Percentiles rank a stretch among this genome's conserved stretches.
phyloP scores from a whole-genome alignment of 1,140 invertebrate genomes.

The Pseudomyrmex dendroicus region DNA sequence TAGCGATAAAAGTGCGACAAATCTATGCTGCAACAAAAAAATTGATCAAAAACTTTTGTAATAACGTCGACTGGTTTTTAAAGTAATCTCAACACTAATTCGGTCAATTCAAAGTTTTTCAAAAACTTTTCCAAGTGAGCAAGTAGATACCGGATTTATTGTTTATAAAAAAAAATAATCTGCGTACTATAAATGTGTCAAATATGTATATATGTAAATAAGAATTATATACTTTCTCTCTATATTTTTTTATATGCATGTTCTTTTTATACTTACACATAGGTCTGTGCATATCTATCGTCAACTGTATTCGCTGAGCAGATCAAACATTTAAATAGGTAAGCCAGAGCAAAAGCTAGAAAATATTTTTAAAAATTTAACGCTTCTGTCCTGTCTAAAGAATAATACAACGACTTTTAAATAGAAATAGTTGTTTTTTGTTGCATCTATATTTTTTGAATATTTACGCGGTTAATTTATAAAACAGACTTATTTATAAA shows the following conservation, averaged over 20 bases:
- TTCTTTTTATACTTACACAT: slow-evolving; percentile 9
- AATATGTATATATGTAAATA: neutral
- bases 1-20: neutral
- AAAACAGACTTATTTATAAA: neutral
- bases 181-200: neutral
- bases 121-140: neutral
- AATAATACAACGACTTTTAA: neutral
- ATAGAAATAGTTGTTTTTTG: neutral
- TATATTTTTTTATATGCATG: neutral
- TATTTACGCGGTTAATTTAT: too few relatives aligned
- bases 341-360: neutral
- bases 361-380: neutral
- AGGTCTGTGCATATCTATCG: slow-evolving; percentile 54
- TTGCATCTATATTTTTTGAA: too few relatives aligned
- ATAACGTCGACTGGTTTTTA: neutral
- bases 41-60: neutral
- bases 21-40: neutral
- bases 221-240: neutral
- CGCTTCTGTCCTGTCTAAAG: neutral
- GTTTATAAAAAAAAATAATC: neutral
- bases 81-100: neutral
- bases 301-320: slow-evolving; percentile 35
- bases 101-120: neutral
- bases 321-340: slow-evolving; percentile 39
- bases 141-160: neutral